Evolutionary conservation across 2,797 vertebrate species (phyloP).

Genomic region (Sparus aurata): DNA sequence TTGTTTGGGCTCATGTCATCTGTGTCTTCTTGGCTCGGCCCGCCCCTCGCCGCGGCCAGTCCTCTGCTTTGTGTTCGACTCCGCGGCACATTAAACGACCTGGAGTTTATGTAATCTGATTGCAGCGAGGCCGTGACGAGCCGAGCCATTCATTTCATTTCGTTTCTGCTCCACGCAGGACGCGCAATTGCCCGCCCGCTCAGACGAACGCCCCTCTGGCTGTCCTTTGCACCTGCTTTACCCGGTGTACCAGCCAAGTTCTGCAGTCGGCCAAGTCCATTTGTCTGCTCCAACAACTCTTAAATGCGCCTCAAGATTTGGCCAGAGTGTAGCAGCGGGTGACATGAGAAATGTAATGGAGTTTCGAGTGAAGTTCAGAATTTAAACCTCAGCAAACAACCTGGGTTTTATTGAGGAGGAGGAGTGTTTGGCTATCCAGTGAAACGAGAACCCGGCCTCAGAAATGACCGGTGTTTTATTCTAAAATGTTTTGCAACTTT

Average conservation of each 20-base stretch:
- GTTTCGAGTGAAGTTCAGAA: too few relatives aligned
- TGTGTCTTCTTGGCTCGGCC: constrained; percentile 30
- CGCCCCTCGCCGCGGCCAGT: background rate
- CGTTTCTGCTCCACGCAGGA: constrained; percentile 63
- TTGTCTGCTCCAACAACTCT: constrained; percentile 63
- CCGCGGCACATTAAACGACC: constrained; percentile 39
- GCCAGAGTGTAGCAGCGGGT: constrained; percentile 24
- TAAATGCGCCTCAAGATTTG: constrained; percentile 51
- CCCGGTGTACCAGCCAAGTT: constrained; percentile 61
- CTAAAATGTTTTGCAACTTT: too few relatives aligned
- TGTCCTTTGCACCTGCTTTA: constrained; percentile 64
- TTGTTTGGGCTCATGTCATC: constrained; percentile 53
- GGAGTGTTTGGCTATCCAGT: background rate
- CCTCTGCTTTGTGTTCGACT: constrained; percentile 23
- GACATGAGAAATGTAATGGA: constrained; percentile 11
- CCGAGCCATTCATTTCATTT: constrained; percentile 44
- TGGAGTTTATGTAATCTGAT: constrained; percentile 56
- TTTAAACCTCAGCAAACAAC: constrained; percentile 8
- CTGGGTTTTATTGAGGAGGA: constrained; percentile 17
- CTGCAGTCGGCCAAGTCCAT: constrained; percentile 50
- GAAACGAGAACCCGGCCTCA: background rate
- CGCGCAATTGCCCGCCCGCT: constrained; percentile 57
- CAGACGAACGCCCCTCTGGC: constrained; percentile 59
- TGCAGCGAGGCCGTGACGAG: constrained; percentile 25
- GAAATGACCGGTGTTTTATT: background rate